Percentiles rank a stretch among this genome's conserved stretches.
phyloP scores from a whole-genome alignment of 2,113 vertebrate genomes.

The Pelecanoides urinatrix region DNA sequence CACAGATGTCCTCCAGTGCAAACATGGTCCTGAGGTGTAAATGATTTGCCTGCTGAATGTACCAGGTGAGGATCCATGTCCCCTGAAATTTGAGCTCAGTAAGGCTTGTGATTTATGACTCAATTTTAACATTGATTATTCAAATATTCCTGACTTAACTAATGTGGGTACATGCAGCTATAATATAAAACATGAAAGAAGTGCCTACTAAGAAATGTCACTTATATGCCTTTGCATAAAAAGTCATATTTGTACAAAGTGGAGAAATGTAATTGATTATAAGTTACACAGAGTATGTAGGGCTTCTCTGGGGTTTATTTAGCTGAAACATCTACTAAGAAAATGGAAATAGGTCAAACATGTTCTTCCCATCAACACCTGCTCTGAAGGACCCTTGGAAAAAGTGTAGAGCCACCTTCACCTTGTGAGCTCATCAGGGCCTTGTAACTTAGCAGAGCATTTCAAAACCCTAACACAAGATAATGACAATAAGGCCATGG shows the following conservation, averaged over 20 bases:
- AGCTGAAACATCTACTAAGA: neutral
- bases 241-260: neutral
- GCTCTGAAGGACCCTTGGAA: neutral
- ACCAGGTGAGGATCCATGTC: neutral
- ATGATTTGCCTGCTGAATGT: neutral
- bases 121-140: neutral
- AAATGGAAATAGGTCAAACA: neutral
- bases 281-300: neutral
- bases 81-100: neutral
- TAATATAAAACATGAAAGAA: neutral
- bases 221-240: neutral
- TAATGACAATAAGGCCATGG: rapidly evolving
- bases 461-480: neutral
- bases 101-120: neutral
- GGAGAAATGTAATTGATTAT: neutral
- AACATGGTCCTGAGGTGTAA: neutral
- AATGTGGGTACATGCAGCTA: neutral
- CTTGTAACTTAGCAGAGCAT: neutral
- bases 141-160: neutral
- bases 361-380: neutral
- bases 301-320: neutral
- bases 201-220: neutral
- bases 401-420: neutral
- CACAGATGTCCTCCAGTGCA: neutral
- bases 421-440: neutral